A percentile compares a stretch with the other conserved stretches of the same genome.
Conservation (phyloP, 2,113 vertebrate species). For the Orycteropus afer region DNA sequence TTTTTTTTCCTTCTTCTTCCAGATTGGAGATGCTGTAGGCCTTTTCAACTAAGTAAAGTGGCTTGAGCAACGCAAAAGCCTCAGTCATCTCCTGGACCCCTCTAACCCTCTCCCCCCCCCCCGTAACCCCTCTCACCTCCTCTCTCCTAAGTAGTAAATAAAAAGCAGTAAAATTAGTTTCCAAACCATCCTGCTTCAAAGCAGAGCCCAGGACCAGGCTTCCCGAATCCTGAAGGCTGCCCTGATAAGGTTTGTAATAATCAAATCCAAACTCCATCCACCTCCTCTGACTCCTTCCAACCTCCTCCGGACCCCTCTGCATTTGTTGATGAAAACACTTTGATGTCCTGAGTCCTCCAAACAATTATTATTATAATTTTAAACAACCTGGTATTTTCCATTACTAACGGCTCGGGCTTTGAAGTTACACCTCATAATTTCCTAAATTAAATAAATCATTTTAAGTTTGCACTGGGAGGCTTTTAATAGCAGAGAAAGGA, state of each 20-base stretch:
- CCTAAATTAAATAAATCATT: conserved; percentile 95
- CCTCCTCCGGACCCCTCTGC: conserved; percentile 75
- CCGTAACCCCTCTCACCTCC: not conserved
- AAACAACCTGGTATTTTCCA: conserved; percentile 93
- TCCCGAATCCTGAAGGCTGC: conserved; percentile 85
- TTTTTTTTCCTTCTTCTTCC: not conserved
- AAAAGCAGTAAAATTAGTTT: conserved; percentile 88
- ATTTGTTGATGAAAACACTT: conserved; percentile 92
- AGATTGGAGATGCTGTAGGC: conserved; percentile 10
- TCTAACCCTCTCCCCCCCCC: not conserved
- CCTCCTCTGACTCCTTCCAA: conserved; percentile 64
- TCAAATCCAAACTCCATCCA: conserved; percentile 82
- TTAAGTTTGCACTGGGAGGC: conserved; percentile 93
- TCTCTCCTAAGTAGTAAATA: conserved; percentile 69
- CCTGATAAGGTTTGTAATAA: conserved; percentile 87
- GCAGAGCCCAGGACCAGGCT: conserved; percentile 82
- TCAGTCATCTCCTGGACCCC: conserved; percentile 26
- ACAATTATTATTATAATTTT: conserved; percentile 94
- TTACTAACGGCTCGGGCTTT: conserved; percentile 91
- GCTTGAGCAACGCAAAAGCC: conserved; percentile 72
- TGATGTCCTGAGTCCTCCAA: conserved; percentile 91
- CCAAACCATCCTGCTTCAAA: conserved; percentile 88
- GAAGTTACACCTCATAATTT: conserved; percentile 95
- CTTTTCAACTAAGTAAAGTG: conserved; percentile 76
- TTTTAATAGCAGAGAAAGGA: conserved; percentile 94